Conservation (phyloP, 2,888 invertebrate species). For the Hydrotaea cyrtoneurina region DNA sequence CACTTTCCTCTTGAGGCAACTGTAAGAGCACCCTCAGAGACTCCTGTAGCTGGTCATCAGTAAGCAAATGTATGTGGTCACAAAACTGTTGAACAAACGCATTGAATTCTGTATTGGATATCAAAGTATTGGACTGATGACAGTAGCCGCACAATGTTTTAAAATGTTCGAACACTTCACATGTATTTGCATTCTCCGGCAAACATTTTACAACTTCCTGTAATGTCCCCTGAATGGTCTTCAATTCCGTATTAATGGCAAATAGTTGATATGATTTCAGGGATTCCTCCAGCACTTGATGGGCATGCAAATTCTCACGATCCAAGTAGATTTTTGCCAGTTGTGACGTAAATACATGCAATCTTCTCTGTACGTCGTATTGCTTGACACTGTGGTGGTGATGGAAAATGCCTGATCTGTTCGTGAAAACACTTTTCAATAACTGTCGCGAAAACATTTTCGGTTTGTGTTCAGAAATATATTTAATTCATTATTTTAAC, state of each 20-base stretch:
- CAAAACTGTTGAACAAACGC: slow-evolving; percentile 76
- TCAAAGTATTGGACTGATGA: slow-evolving; percentile 65
- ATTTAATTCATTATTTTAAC: slow-evolving; percentile 48
- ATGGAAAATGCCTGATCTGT: neutral
- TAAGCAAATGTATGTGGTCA: slow-evolving; percentile 82
- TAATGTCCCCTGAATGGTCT: neutral
- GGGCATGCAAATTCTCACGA: slow-evolving; percentile 77
- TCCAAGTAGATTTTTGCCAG: slow-evolving; percentile 74
- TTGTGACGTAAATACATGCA: slow-evolving; percentile 32
- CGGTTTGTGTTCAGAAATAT: too few relatives aligned
- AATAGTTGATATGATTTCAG: slow-evolving; percentile 75
- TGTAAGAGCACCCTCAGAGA: slow-evolving; percentile 82
- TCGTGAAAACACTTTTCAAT: slow-evolving; percentile 28
- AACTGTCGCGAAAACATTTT: slow-evolving; percentile 34
- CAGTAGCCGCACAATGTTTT: slow-evolving; percentile 73
- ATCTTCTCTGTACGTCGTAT: neutral
- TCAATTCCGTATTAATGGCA: neutral
- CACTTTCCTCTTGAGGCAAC: slow-evolving; percentile 82
- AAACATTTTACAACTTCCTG: neutral
- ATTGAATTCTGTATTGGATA: slow-evolving; percentile 74
- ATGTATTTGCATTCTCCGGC: slow-evolving; percentile 23
- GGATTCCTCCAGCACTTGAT: slow-evolving; percentile 74
- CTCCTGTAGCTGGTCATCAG: slow-evolving; percentile 83
- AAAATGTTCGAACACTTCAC: slow-evolving; percentile 72
- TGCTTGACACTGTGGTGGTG: neutral